Evolutionary conservation across 2,113 vertebrate genomes (phyloP), one percentile per base, ranked within the genome.

Genomic region (Zosterops borbonicus): DNA sequence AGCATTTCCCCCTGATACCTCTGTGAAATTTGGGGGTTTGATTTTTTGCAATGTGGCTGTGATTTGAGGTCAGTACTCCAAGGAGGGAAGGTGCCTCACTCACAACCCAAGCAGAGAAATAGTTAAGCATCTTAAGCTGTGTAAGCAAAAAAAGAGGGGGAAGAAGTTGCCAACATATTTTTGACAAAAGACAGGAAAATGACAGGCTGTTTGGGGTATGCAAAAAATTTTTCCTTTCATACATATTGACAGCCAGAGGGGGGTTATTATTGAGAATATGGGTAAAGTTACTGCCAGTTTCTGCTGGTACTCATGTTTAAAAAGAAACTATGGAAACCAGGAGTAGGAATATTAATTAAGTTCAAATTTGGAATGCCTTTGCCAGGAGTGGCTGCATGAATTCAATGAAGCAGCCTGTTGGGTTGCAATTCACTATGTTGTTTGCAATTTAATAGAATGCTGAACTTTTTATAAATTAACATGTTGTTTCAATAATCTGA

Each of bases 291-390:
- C 97, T 98, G 98, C 98, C 98, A 97, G 98, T 95, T 98, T 98
- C 95, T 97, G 90, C 97, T 97, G 96, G 97, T 97, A 97, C 97
- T 98, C 95, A 5, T 98, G 97, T 98, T 98, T 98, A 98, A 98
- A 98, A 98, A 98, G 98, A 98, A 98, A 98, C 98, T 98, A 98
- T 98, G 98, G 98, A 98, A 98, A 98, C 98, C 97, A 97, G 85
- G 86, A 97, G 97, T 93, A 97, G 97, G 97, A 98, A 98, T 98
- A 98, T 98, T 98, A 98, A 98, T 98, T 98, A 98, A 98, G 98
- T 97, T 98, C 96, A 98, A 98, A 98, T 98, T 98, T 96, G 97
- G 98, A 98, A 98, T 98, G 97, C 96, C 97, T 98, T 94, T 98
- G 97, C 97, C 98, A 98, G 97, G 93, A 97, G 95, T 95, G 94